Conservation (phyloP, 2,888 invertebrate species). For the Oscheius onirici region DNA sequence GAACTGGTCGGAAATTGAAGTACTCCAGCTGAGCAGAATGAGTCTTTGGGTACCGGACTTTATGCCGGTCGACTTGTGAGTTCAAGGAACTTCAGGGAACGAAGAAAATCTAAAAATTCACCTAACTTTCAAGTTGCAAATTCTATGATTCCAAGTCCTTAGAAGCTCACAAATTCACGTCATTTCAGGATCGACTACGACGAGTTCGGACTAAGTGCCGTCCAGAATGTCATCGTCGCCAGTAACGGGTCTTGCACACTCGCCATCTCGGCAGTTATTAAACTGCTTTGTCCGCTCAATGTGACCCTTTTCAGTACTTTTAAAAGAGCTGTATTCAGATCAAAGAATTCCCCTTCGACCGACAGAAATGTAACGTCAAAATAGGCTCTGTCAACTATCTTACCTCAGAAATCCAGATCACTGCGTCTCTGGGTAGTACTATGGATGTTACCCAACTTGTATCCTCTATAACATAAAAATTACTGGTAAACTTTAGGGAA, state of each 20-base stretch:
- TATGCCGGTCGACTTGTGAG: slow-evolving; percentile 18
- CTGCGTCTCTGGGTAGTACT: not conserved
- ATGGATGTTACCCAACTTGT: not conserved
- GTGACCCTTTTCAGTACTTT: not conserved
- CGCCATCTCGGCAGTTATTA: slow-evolving; percentile 1
- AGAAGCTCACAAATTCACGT: not conserved
- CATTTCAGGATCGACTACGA: slow-evolving; percentile 11
- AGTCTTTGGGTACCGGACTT: slow-evolving; percentile 17
- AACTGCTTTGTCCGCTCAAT: slow-evolving; percentile 18
- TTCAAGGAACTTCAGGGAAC: too few species aligned
- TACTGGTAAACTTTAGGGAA: slow-evolving; percentile 8
- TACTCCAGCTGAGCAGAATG: slow-evolving; percentile 6
- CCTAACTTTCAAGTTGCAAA: too few species aligned
- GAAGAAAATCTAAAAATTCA: too few species aligned
- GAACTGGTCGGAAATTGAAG: slow-evolving; percentile 9
- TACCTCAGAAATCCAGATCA: slow-evolving; percentile 8
- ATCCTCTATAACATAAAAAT: not conserved
- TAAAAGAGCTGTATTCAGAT: slow-evolving; percentile 2
- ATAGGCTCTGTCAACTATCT: slow-evolving; percentile 9
- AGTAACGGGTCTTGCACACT: slow-evolving; percentile 2
- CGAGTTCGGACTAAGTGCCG: not conserved
- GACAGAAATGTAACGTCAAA: not conserved
- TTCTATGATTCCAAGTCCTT: too few species aligned
- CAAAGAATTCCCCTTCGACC: slow-evolving; percentile 28
- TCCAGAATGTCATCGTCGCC: slow-evolving; percentile 13